A percentile compares a stretch with the other conserved stretches of the same genome.
These are phyloP conservation scores for Hyposoter didymator DNA, from an alignment of 2,888 invertebrate species.

Conservation along the genomic window DNA sequence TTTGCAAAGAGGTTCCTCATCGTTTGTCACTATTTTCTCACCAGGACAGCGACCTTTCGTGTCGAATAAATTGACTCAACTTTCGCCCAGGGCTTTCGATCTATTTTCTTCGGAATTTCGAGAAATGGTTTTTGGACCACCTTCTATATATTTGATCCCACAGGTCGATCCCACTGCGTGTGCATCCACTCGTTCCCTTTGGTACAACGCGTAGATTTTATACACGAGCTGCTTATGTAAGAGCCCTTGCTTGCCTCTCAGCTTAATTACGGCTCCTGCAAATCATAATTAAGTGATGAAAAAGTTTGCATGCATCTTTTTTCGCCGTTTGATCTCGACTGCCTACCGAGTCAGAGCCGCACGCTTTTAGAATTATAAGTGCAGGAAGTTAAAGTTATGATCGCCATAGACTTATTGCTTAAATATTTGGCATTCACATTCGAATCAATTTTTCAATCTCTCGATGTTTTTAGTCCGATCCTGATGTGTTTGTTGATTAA, in stretches of 20 bases:
- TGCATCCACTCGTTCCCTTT: conserved; percentile 9
- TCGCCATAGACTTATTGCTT: not conserved
- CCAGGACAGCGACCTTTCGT: not conserved
- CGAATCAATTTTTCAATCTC: not conserved
- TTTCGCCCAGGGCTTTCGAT: not conserved
- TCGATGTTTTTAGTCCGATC: not conserved
- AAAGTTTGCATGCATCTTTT: not conserved
- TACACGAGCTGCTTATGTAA: not conserved
- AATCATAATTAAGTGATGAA: conserved; percentile 51
- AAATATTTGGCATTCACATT: not conserved
- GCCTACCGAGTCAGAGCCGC: not conserved
- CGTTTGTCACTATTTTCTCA: not conserved
- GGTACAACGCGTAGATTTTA: conserved; percentile 6
- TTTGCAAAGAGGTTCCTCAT: not conserved
- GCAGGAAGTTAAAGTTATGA: not conserved
- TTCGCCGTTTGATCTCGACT: not conserved
- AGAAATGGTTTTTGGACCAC: not conserved
- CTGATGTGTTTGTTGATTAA: not conserved
- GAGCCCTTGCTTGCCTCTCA: conserved; percentile 17
- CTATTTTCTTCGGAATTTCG: not conserved
- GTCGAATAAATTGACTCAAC: not conserved
- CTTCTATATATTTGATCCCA: conserved; percentile 10
- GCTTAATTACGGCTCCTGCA: conserved; percentile 42
- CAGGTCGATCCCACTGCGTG: conserved; percentile 3
- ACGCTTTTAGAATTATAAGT: not conserved